phyloP scores from a whole-genome alignment of 2,888 invertebrate species.

The Leptopilina syphax region DNA sequence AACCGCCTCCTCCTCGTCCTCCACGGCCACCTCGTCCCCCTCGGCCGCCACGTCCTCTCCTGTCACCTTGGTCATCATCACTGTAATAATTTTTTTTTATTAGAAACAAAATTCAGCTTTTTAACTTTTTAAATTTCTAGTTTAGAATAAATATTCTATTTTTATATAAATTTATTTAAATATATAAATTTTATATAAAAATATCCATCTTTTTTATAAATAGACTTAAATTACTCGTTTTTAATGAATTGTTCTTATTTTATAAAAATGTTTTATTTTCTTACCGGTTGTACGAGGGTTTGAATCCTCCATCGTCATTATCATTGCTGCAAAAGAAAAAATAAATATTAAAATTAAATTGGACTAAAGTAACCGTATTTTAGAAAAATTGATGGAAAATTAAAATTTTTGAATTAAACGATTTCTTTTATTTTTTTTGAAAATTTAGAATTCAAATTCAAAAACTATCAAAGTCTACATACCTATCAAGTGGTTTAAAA shows the following conservation, averaged over 20 bases:
- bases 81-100: constrained; percentile 4
- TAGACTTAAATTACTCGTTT: neutral
- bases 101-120: neutral
- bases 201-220: neutral
- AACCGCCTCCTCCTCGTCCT: constrained; percentile 45
- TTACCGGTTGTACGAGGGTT: constrained; percentile 18
- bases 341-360: neutral
- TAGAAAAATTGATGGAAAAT: too few species aligned
- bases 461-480: neutral
- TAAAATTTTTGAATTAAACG: too few species aligned
- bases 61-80: constrained; percentile 62
- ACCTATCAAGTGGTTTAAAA: too few species aligned
- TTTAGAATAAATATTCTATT: too few species aligned
- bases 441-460: neutral
- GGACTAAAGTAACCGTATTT: neutral
- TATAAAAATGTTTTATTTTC: neutral
- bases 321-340: neutral
- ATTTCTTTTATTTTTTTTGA: neutral
- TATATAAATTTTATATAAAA: too few species aligned
- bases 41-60: constrained; percentile 45
- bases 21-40: constrained; percentile 50
- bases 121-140: neutral
- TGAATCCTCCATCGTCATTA: constrained; percentile 34
- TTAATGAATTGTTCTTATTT: neutral
- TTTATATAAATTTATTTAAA: too few species aligned